Evolutionary conservation across 1,140 invertebrate genomes (phyloP).

Genomic region (Megathymus violae): DNA sequence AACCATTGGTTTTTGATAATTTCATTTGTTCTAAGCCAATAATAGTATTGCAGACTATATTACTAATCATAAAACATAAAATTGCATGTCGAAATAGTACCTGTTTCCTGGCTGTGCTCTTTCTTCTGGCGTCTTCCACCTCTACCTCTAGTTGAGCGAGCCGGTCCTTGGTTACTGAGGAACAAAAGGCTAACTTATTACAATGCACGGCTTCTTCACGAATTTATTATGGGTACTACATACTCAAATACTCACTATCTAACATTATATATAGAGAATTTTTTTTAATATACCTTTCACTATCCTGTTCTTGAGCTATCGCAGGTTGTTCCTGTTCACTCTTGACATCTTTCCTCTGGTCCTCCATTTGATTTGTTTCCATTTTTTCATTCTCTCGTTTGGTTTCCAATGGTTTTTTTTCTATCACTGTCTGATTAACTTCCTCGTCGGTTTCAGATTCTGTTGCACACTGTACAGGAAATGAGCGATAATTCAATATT

Average conservation of each 20-base stretch:
- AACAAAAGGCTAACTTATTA: no score
- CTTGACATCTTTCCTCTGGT: slow-evolving; percentile 41
- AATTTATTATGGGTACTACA: no score
- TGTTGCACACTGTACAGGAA: slow-evolving; percentile 55
- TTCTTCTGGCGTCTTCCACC: slow-evolving; percentile 60
- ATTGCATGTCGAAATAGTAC: slow-evolving; percentile 38
- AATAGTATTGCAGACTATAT: slow-evolving; percentile 2
- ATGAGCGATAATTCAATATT: no score
- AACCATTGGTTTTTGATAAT: no score
- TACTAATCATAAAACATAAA: slow-evolving; percentile 1
- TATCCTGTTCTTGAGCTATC: slow-evolving; percentile 50
- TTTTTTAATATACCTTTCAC: slow-evolving; percentile 69
- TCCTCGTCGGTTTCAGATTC: slow-evolving; percentile 73
- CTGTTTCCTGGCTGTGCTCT: slow-evolving; percentile 71
- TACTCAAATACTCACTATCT: no score
- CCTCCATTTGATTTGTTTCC: slow-evolving; percentile 40
- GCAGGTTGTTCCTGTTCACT: slow-evolving; percentile 49
- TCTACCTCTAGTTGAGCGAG: slow-evolving; percentile 54
- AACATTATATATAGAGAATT: no score
- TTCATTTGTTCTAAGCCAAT: no score
- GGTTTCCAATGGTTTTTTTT: slow-evolving; percentile 60
- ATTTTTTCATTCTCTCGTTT: slow-evolving; percentile 56
- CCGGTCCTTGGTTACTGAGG: slow-evolving; percentile 65
- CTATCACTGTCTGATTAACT: slow-evolving; percentile 74
- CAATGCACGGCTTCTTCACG: no score